These are phyloP conservation scores for Eudyptes chrysolophus DNA, from an alignment of 2,113 vertebrate genomes.

Conservation along the genomic window DNA sequence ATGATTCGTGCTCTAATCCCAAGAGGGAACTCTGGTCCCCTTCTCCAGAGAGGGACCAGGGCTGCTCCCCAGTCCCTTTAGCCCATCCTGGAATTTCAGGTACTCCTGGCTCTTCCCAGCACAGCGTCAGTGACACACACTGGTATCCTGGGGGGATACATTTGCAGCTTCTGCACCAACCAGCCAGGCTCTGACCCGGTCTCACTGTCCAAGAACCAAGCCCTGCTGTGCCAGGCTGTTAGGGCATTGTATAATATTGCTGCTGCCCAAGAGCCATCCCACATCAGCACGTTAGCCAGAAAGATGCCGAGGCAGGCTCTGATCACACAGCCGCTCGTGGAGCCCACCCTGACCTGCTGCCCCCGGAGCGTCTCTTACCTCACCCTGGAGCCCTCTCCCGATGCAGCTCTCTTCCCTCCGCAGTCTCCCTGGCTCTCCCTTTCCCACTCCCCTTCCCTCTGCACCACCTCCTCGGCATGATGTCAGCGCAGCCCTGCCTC, in stretches of 20 bases:
- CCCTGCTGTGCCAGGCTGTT: neutral
- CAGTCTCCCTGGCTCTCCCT: conserved; percentile 28
- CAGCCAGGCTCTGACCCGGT: neutral
- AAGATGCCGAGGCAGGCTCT: neutral
- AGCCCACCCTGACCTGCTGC: neutral
- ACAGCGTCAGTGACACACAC: neutral
- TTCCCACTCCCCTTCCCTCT: neutral
- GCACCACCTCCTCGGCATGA: neutral
- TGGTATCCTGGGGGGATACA: neutral
- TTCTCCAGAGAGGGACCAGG: neutral
- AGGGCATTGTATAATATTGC: neutral
- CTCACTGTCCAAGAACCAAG: neutral
- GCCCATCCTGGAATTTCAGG: neutral
- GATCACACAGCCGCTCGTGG: rapidly evolving
- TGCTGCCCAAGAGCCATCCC: neutral
- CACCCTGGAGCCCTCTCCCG: neutral
- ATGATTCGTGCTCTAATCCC: neutral
- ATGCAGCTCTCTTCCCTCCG: neutral
- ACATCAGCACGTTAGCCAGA: neutral
- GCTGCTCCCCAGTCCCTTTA: neutral
- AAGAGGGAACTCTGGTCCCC: neutral
- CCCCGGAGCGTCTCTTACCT: conserved; percentile 8
- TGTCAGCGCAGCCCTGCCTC: conserved; percentile 41
- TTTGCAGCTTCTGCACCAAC: neutral
- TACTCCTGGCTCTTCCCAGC: neutral